Evolutionary conservation across 2,797 vertebrate species (phyloP).

Genomic region (Picus viridis): DNA sequence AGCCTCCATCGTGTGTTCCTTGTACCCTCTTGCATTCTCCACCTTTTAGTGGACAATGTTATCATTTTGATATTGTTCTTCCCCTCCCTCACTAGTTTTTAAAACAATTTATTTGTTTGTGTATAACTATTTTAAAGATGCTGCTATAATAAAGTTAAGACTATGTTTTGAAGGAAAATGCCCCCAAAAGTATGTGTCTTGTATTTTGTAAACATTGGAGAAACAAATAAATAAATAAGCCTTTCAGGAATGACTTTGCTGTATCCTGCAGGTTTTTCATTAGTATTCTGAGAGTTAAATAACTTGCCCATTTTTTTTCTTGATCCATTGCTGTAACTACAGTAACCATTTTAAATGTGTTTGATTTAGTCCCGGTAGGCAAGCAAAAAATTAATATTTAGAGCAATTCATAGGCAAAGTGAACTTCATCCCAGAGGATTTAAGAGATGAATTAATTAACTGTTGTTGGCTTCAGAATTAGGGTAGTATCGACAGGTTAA

Average conservation of each 20-base stretch:
- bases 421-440: constrained; percentile 44
- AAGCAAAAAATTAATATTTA: constrained; percentile 67
- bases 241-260: neutral
- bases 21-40: accelerated
- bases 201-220: neutral
- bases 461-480: constrained; percentile 31
- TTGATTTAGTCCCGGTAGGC: constrained; percentile 64
- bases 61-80: neutral
- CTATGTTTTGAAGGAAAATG: neutral
- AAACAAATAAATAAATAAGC: neutral
- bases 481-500: constrained; percentile 10
- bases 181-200: neutral
- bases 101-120: neutral
- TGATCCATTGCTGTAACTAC: constrained; percentile 67
- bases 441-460: constrained; percentile 58
- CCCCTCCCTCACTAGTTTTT: neutral
- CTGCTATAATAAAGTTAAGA: neutral
- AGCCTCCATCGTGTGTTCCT: accelerated
- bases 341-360: constrained; percentile 74
- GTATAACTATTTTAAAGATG: neutral
- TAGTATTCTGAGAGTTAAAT: constrained; percentile 59
- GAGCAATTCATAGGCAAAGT: constrained; percentile 44
- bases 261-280: constrained; percentile 4
- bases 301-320: constrained; percentile 6
- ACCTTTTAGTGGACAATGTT: neutral